Base-by-base conservation (phyloP, 92 coral and sea anemone species). In the Plumapathes pennacea region DNA sequence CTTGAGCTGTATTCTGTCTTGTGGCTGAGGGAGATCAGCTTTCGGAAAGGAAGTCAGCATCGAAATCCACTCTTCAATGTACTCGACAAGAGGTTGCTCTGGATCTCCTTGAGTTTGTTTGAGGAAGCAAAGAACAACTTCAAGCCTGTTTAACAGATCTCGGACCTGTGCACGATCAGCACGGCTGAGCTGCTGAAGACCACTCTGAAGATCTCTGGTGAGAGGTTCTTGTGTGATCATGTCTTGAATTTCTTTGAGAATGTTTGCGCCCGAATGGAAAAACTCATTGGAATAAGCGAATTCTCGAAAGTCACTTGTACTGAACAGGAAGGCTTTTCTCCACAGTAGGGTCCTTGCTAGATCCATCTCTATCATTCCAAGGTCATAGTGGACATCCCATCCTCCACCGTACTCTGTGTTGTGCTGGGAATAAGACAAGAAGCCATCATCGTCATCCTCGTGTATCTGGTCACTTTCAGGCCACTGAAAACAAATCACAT, bases 361-460 rank as follows among this genome's bases (percentile, higher is more conserved):
- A 33, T 50, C 57, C 57, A 50, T 50, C 57, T 50, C 57, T 27
- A 50, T 50, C 57, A 27, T 50, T 1, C 32, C 38, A n/a, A 50
- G 32, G 10, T 50, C 57, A 27, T 50, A 50, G 31, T 50, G 57
- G 32, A 50, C 21, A 10, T 50, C 57, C n/a, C 19, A 9, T 1
- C 74, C 74, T 34, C 8, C 17, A 38, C 74, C 74, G 42, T 66
- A 66, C 37, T 52, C 42, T 66, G 74, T 61, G 36, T 50, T 50
- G 33, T 66, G 51, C 26, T 66, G 63, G 18, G 64, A 29, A 52
- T 66, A 54, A 17, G 12, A 51, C 49, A 66, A 53, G 32, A 66
- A 27, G 3, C 54, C 52, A 2, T 66, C 64, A 4, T 61, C 29
- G n/a, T n/a, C n/a, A 4, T 66, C 52, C n/a, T n/a, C n/a, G n/a